Percentiles rank a stretch among this genome's conserved stretches.
Conservation (phyloP, 2,113 vertebrate species). For the Psittacus erithacus region DNA sequence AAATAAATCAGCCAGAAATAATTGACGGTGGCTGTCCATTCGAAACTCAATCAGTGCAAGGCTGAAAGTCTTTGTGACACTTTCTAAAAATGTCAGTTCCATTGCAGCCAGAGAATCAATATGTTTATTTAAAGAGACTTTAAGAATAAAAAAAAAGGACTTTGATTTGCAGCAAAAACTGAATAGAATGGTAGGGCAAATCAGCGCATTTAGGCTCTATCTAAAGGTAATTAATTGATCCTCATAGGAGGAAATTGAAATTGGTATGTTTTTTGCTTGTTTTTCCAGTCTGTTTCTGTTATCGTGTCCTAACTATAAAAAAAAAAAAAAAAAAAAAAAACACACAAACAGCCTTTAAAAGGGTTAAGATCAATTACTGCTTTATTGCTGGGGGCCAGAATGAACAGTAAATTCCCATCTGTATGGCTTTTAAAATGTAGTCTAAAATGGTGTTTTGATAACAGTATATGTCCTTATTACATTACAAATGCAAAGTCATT, state of each 20-base stretch:
- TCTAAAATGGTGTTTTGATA: background rate
- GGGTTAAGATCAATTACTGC: background rate
- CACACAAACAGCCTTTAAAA: background rate
- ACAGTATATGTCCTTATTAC: background rate
- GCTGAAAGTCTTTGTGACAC: constrained; percentile 79
- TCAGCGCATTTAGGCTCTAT: background rate
- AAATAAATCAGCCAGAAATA: constrained; percentile 77
- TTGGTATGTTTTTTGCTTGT: background rate
- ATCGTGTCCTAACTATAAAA: background rate
- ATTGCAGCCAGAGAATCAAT: constrained; percentile 79
- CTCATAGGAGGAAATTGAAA: background rate
- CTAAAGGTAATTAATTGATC: constrained; percentile 32
- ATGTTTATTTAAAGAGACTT: constrained; percentile 85
- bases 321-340: background rate
- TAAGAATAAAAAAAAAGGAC: constrained; percentile 76
- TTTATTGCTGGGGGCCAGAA: constrained; percentile 1
- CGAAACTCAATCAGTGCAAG: constrained; percentile 80
- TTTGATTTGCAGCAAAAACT: constrained; percentile 74
- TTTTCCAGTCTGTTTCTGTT: constrained; percentile 15
- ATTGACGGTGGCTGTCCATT: constrained; percentile 81
- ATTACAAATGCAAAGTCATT: background rate
- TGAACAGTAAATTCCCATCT: background rate
- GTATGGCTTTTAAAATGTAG: background rate
- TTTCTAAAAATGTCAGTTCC: constrained; percentile 77
- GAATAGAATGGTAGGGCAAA: constrained; percentile 23